phyloP scores from a whole-genome alignment of 2,797 vertebrate species.

The Heliangelus exortis region DNA sequence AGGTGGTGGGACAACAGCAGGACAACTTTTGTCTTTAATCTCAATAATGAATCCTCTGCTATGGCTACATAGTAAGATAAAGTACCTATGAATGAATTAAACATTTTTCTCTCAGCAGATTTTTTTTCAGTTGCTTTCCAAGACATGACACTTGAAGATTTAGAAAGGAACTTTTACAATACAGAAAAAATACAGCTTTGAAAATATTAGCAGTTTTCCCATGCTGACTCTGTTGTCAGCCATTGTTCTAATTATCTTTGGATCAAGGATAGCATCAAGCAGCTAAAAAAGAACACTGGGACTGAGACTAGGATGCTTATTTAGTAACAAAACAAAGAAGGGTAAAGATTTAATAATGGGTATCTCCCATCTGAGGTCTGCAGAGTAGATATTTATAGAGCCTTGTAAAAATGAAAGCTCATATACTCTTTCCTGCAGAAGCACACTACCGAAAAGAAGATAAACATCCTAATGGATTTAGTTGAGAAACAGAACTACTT shows the following conservation, averaged over 20 bases:
- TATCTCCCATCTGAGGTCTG: neutral
- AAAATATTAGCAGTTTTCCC: neutral
- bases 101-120: neutral
- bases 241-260: neutral
- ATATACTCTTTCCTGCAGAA: constrained; percentile 25
- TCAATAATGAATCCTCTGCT: neutral
- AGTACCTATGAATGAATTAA: neutral
- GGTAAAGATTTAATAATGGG: neutral
- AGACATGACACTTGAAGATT: neutral
- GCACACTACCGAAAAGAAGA: constrained; percentile 38
- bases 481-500: constrained; percentile 34
- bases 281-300: neutral
- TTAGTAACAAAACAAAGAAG: constrained; percentile 7
- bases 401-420: constrained; percentile 43
- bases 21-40: neutral
- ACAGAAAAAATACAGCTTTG: neutral
- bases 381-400: constrained; percentile 9
- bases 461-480: constrained; percentile 35
- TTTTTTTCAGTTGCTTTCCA: neutral
- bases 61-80: neutral
- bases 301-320: neutral
- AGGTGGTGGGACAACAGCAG: neutral
- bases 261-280: neutral
- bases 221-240: neutral
- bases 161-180: neutral